A percentile compares a stretch with the other conserved stretches of the same genome.
phyloP scores from a whole-genome alignment of 2,113 vertebrate species.

The Numenius arquata region DNA sequence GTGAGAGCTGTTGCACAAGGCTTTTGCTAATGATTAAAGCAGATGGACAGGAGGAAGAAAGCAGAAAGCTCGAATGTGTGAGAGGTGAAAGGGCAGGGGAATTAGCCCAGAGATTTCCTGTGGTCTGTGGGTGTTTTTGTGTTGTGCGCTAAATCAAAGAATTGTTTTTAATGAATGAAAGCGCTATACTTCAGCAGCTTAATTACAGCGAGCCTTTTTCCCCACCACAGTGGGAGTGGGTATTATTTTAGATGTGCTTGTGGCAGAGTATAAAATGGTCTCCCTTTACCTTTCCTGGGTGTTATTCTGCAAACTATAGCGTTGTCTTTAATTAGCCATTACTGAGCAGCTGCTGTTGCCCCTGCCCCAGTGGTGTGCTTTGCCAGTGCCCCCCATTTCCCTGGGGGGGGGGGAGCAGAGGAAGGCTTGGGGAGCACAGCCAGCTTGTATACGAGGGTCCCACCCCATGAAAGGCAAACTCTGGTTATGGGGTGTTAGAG shows the following conservation, averaged over 20 bases:
- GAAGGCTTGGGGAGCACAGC: neutral
- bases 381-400: fast-evolving
- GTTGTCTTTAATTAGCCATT: neutral
- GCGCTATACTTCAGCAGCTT: constrained; percentile 63
- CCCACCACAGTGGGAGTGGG: neutral
- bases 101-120: constrained; percentile 80
- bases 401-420: no score
- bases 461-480: fast-evolving
- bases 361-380: neutral
- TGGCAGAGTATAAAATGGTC: neutral
- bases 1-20: constrained; percentile 74
- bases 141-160: constrained; percentile 67
- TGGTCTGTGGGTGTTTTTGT: constrained; percentile 77
- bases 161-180: constrained; percentile 74
- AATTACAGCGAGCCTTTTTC: constrained; percentile 61
- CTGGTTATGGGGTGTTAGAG: neutral
- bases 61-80: constrained; percentile 79
- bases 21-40: constrained; percentile 80
- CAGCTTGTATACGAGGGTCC: neutral
- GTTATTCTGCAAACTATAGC: neutral
- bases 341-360: neutral
- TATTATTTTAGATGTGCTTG: neutral
- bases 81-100: constrained; percentile 82
- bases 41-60: constrained; percentile 81
- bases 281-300: neutral